Conservation (phyloP, 2,113 vertebrate species). For the Quiscalus mexicanus region DNA sequence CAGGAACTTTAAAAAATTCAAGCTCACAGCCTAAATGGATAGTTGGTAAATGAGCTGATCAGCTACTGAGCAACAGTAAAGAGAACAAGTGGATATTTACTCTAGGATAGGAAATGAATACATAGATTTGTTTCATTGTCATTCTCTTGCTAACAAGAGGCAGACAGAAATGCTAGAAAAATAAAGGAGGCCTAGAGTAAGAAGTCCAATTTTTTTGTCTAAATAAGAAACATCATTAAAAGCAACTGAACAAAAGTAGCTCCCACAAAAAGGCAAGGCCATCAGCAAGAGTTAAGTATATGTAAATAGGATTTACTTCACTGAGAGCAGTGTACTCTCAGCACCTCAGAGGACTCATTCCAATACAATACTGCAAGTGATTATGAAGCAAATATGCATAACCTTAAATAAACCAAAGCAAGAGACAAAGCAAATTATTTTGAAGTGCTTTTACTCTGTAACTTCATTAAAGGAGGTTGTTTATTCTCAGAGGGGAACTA, state of each 20-base stretch:
- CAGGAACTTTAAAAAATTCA: background rate
- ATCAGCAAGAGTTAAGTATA: background rate
- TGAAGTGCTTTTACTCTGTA: background rate
- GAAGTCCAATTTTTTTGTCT: background rate
- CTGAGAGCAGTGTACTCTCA: background rate
- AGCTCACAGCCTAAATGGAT: background rate
- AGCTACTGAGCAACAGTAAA: background rate
- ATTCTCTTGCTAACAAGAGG: background rate
- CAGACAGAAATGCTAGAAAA: background rate
- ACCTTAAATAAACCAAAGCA: slow-evolving; percentile 6
- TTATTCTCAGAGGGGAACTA: background rate
- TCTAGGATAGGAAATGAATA: background rate
- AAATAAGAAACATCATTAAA: background rate
- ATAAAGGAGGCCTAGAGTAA: background rate
- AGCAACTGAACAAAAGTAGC: background rate
- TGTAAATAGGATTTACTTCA: slow-evolving; percentile 11
- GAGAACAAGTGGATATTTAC: background rate
- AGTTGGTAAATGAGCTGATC: background rate
- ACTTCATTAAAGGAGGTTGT: background rate
- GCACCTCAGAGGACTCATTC: slow-evolving; percentile 7
- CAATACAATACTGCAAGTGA: background rate
- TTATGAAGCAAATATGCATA: background rate
- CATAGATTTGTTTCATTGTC: background rate
- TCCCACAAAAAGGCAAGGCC: background rate
- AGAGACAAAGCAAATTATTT: background rate